These are phyloP conservation scores for Philhelius pedissequus DNA, from an alignment of 2,888 invertebrate species.

Conservation along the genomic window DNA sequence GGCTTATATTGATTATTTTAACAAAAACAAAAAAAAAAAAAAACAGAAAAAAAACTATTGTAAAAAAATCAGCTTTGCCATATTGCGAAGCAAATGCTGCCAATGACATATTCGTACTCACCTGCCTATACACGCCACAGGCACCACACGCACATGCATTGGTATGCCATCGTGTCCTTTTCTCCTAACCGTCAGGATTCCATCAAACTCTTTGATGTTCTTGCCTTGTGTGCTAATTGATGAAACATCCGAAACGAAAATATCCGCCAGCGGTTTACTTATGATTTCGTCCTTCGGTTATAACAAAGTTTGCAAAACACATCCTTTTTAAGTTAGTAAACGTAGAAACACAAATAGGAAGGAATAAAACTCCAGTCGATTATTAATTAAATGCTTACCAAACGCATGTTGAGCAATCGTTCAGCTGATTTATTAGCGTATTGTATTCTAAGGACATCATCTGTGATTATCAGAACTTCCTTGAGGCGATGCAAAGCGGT, in stretches of 20 bases:
- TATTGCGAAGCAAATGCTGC: conserved; percentile 22
- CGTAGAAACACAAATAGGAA: conserved; percentile 45
- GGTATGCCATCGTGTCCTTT: conserved; percentile 89
- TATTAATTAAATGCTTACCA: conserved; percentile 79
- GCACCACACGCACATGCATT: conserved; percentile 88
- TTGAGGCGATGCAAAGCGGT: conserved; percentile 91
- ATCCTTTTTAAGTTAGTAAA: conserved; percentile 63
- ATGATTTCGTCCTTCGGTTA: conserved; percentile 77
- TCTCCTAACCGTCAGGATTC: conserved; percentile 85
- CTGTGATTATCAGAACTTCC: conserved; percentile 93
- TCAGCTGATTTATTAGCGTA: conserved; percentile 93
- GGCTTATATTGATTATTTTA: conserved; percentile 56
- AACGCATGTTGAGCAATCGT: conserved; percentile 86
- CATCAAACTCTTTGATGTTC: conserved; percentile 88
- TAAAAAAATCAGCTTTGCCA: conserved; percentile 6
- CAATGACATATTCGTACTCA: conserved; percentile 71
- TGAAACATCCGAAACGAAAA: conserved; percentile 78
- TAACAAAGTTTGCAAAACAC: conserved; percentile 54
- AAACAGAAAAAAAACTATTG: not conserved
- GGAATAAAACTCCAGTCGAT: conserved; percentile 43
- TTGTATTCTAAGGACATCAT: conserved; percentile 91
- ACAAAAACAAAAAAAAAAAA: not conserved
- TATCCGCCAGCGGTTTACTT: conserved; percentile 77
- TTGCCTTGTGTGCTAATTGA: conserved; percentile 83
- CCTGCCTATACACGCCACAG: conserved; percentile 85